Base-by-base conservation (phyloP, 1,140 invertebrate species). In the Agrilus planipennis region DNA sequence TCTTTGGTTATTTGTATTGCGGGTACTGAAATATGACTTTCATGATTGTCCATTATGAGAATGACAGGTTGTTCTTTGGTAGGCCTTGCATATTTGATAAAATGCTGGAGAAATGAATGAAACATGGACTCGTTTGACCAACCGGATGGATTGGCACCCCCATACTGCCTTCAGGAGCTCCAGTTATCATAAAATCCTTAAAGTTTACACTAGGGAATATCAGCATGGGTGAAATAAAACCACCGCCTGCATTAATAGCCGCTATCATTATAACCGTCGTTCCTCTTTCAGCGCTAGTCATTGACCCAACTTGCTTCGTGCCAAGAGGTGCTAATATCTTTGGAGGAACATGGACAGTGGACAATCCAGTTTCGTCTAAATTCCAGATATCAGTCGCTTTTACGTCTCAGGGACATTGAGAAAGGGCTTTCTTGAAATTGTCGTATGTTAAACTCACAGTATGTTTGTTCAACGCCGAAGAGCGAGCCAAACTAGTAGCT, bases 121-220 rank as follows among this genome's bases (percentile, higher is more conserved):
- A 61, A 62, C 21, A 48, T 41, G 6, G 45, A 30, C 46, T 46
- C 47, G 29, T 47, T 54, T 19, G 54, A 55, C 60, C 60, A 64
- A 11, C 63, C 59, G 34, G 43, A 52, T 17, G 32, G 41, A 37
- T 35, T 17, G 4, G 54, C 52, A 29, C 46, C 14, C 61, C 62
- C 27, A 54, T 45, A 36, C 44, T 42, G 48, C 63, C 65, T 22
- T 50, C 16, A 16, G 63, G 61, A 11, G 52, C 58, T 47, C 54
- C 57, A 28, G 29, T 44, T 5, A 63, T 49, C 43, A 64, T 57
- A 30, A 54, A 49, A 22, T 58, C 52, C 27, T 53, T 49, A 40
- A 52, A 60, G 37, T 59, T 47, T 25, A 57, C 51, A 14, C 58
- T 25, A 9, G 62, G 53, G 39, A 46, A 63, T 60, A 40, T 62